Evolutionary conservation across 2,113 vertebrate species (phyloP).

Genomic region (Cryptoleucopteryx plumbea): DNA sequence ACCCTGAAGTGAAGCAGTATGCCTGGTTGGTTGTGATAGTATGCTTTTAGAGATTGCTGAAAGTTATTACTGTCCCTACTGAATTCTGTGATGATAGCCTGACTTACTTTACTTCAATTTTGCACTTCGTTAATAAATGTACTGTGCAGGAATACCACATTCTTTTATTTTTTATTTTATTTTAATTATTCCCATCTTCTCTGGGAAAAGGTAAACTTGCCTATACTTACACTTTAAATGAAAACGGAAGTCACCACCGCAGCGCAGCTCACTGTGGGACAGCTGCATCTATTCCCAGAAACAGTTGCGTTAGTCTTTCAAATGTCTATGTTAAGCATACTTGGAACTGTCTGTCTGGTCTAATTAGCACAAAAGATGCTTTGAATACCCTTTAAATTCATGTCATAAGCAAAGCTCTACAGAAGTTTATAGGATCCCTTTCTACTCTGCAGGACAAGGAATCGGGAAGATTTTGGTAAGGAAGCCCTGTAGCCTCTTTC

Average conservation of each 20-base stretch:
- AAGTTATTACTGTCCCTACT: not conserved
- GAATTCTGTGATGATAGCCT: not conserved
- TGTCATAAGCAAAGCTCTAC: not conserved
- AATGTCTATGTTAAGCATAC: not conserved
- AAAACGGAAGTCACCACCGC: not conserved
- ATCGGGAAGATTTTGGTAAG: not conserved
- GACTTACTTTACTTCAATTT: not conserved
- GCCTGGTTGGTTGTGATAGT: not conserved
- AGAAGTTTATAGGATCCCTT: not conserved
- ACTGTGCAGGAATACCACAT: not conserved
- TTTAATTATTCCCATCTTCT: not conserved
- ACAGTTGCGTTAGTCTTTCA: not conserved
- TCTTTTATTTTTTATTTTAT: not conserved
- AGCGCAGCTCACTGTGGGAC: not conserved
- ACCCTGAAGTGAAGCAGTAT: not conserved
- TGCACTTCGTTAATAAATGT: not conserved
- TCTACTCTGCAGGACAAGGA: not conserved
- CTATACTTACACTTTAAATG: not conserved
- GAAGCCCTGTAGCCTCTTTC: not conserved
- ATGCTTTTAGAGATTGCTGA: not conserved
- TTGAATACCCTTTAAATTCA: not conserved
- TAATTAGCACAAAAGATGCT: not conserved
- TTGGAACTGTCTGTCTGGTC: not conserved
- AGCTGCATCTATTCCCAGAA: not conserved
- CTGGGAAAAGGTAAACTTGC: not conserved